Evolutionary conservation across 2,888 invertebrate species (phyloP).

Genomic region (Mechanitis messenoides): DNA sequence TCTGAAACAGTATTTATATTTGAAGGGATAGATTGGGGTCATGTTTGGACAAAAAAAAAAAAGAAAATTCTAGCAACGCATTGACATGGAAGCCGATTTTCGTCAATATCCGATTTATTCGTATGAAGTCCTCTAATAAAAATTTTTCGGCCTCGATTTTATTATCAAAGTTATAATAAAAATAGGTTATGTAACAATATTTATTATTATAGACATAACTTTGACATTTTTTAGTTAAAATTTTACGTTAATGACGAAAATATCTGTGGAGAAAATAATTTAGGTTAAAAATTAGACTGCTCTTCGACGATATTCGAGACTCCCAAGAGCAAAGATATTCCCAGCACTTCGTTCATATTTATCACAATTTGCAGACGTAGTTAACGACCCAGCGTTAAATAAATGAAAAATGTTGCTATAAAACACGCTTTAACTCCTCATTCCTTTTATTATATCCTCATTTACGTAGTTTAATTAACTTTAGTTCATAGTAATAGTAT

Average conservation of each 20-base stretch:
- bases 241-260: too few species aligned
- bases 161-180: background rate
- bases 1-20: background rate
- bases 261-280: background rate
- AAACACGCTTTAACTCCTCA: conserved; percentile 5
- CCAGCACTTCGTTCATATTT: conserved; percentile 16
- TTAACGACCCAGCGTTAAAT: conserved; percentile 7
- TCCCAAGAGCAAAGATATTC: conserved; percentile 11
- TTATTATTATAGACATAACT: too few species aligned
- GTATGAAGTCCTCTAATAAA: conserved; percentile 1
- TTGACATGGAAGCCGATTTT: conserved; percentile 1
- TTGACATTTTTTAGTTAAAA: background rate
- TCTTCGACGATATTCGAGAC: conserved; percentile 7
- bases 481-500: conserved; percentile 2
- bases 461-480: conserved; percentile 2
- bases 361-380: conserved; percentile 14
- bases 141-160: background rate
- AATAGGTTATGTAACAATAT: background rate
- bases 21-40: background rate
- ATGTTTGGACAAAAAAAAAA: background rate
- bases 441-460: conserved; percentile 3
- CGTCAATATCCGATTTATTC: background rate
- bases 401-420: conserved; percentile 6
- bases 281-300: background rate
- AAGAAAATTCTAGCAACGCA: background rate